Evolutionary conservation across 2,113 vertebrate species (phyloP), one percentile per base, ranked within the genome.

Genomic region (Charina bottae): DNA sequence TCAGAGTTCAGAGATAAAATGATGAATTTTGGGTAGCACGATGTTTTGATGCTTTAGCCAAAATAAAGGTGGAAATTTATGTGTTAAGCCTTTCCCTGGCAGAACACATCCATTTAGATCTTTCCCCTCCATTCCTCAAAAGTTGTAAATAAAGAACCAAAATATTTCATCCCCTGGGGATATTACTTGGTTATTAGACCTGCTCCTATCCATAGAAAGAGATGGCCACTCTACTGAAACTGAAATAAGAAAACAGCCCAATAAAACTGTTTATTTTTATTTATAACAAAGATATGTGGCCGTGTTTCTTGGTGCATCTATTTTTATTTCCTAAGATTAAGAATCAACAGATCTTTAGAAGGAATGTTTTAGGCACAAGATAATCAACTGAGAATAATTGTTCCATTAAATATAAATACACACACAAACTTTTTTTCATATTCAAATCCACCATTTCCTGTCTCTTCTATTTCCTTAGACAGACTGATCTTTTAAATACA

Each of bases 401-500:
- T 92, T 85, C 90, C 87, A 90, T 90, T 83, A 42, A 72, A 68
- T 89, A 90, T 64, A 60, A 64, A 84, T 42, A 59, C 24, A 58
- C 23, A 46, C 23, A 90, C 6, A 56, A 23, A 54, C 3, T 88
- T 93, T 54, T 49, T 64, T 92, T 26, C 12, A 83, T 87, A 59
- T 87, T 87, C 55, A 89, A 64, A 93, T 95, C 91, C 33, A 53
- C 92, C 42, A 92, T 88, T 95, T 92, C 90, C 89, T 85, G 94
- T 95, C 96, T 96, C 89, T 94, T 89, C 92, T 93, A 84, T 88
- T 97, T 97, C 96, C 96, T 96, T 89, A 78, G 72, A 92, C 28
- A 19, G 94, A 88, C 28, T 92, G 90, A 95, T 92, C 58, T 58
- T 88, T 93, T 96, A 91, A 94, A 94, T 55, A 49, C 55, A 91